Base-by-base conservation (phyloP, 2,888 invertebrate species). In the Drosophila phalerata region DNA sequence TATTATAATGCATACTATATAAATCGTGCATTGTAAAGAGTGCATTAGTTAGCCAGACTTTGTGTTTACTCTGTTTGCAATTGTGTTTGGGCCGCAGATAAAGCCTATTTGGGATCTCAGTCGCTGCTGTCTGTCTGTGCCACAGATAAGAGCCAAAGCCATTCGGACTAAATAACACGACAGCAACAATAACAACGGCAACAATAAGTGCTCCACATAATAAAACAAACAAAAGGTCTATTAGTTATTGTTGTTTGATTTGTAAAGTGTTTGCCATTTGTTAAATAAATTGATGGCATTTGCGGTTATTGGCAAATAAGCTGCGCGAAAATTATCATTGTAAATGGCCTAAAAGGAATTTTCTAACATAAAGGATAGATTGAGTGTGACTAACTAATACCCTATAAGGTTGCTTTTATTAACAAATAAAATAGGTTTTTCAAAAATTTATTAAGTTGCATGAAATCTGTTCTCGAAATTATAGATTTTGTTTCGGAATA, bases 201-300 rank as follows among this genome's bases (percentile, higher is more conserved):
- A 69, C 40, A 61, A 52, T 56, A 74, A 79, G 69, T 74, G 47
- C 32, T 25, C 53, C 52, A 45, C 60, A 64, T 62, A 79, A 75
- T 56, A 69, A 49, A 42, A 66, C 65, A 77, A 89, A 89, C 79
- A 85, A 79, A 74, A 72, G 60, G 73, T 69, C 69, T 88, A 85
- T 88, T 88, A 88, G 86, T 88, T 82, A 88, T 88, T 88, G 74
- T 74, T 85, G 89, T 88, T 85, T 85, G 90, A 85, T 88, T 89
- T 85, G 74, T 66, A 80, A 85, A 85, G 81, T 86, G 90, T 74
- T 86, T 83, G 86, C 76, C 90, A 88, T 85, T 85, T 88, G 81
- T 89, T 88, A 75, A 87, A 88, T 87, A 88, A 84, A 84, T 89
- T 85, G 85, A 87, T 85, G 82, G 88, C 85, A 77, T 69, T 83